Base-by-base conservation (phyloP, 1,140 invertebrate species). In the Brachionus paranguensis region DNA sequence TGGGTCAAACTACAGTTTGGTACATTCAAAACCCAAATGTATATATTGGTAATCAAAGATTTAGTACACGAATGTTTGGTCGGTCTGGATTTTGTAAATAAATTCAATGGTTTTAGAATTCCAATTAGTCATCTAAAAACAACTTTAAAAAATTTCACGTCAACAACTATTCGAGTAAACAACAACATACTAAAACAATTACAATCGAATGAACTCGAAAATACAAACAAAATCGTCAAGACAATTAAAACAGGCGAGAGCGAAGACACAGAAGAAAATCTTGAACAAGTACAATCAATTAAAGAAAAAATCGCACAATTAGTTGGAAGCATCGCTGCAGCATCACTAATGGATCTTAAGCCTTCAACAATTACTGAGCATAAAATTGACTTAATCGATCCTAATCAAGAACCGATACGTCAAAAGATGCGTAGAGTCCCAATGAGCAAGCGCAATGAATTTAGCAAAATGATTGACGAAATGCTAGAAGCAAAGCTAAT, bases 401-500 rank as follows among this genome's bases (percentile, higher is more conserved):
- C 4, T 5, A 20, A 24, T 64, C 11, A 8, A 64, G 20, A 24
- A 27, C 60, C 60, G 17, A 64, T 64, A 24, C 17, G 60, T 5
- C 60, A 64, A 64, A 64, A 64, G 17, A 64, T 64, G 60, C 17
- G 60, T 6, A 5, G 60, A 64, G 27, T 64, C 12, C 60, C 60
- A 8, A 5, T 27, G 17, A 64, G 60, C 17, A 64, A 64, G 60
- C 12, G 60, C 4, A 14, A 24, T 8, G 60, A 64, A 64, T 64
- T 64, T 29, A 20, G 27, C 5, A 64, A 64, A 29, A 64, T 64
- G 60, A 24, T 79, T 20, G 76, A 79, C 17, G 47, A 50, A 37
- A 79, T 79, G 76, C 27, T 79, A 14, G 47, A 86, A 43, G 37
- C 65, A 45, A 84, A 53, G 41, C 78, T 86, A 8, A 86, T 86